Evolutionary conservation across 2,113 vertebrate species (phyloP).

Genomic region (Phalacrocorax carbo): DNA sequence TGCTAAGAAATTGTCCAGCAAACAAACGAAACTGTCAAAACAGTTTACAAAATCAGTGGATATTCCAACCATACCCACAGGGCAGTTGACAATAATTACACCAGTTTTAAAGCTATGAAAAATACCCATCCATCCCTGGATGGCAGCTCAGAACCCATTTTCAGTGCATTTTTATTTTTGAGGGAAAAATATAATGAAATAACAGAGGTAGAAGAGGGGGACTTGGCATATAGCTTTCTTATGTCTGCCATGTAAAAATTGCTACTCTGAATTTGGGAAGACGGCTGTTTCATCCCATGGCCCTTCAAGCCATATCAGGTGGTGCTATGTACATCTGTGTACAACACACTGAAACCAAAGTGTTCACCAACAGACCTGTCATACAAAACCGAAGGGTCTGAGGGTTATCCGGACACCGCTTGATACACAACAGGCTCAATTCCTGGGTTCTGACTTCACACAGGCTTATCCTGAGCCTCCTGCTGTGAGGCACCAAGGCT

Average conservation of each 20-base stretch:
- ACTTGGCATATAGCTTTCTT: background rate
- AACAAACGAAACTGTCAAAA: background rate
- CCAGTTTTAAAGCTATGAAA: background rate
- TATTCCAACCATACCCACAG: background rate
- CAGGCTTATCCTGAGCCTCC: background rate
- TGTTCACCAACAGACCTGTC: rapidly evolving
- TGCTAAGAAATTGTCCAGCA: background rate
- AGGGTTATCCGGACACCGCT: background rate
- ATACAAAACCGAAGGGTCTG: background rate
- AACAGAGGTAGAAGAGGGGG: background rate
- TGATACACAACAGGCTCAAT: rapidly evolving
- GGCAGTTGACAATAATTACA: background rate
- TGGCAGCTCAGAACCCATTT: background rate
- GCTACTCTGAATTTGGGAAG: background rate
- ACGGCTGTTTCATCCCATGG: background rate
- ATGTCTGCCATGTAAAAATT: background rate
- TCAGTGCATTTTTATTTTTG: background rate
- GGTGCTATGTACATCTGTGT: background rate
- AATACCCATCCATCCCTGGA: background rate
- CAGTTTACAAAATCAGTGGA: conserved; percentile 1
- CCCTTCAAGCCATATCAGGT: background rate
- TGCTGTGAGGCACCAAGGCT: background rate
- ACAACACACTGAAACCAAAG: background rate
- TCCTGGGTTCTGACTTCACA: background rate
- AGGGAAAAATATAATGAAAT: background rate